Base-by-base conservation (phyloP, 2,797 vertebrate species). In the Acanthiza pusilla region DNA sequence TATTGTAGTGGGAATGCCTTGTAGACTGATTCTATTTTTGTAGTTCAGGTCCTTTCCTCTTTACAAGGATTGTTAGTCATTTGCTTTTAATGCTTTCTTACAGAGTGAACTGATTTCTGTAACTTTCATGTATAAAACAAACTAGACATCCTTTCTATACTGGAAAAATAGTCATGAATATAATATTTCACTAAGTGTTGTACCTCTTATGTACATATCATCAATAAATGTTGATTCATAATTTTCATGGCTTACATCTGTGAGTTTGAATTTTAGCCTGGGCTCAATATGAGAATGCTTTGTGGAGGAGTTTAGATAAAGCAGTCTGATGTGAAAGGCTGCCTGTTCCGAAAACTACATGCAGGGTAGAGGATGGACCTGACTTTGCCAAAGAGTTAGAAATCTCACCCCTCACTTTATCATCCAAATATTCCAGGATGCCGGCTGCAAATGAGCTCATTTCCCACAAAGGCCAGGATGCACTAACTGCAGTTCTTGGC, bases 201-300 rank as follows among this genome's bases (percentile, higher is more conserved):
- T 99, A 99, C 98, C 98, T 98, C 98, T 98, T 98, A 97, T 99
- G 99, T 99, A 99, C 98, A 99, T 99, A 99, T 98, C 94, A 96
- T 97, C 98, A 99, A 99, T 99, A 99, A 99, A 99, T 98, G 98
- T 99, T 98, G 96, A 98, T 99, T 99, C 98, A 98, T 98, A 98
- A 99, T 98, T 98, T 98, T 98, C 95, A 91, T 75, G 70, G 50
- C 48, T 71, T 88, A 36, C 73, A 55, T 79, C 22, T 85, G n/a
- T 61, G 89, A 78, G 26, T 76, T 77, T 95, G 79, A 34, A 61
- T 74, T 83, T 66, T 67, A 76, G 16, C 34, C 34, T 30, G 26
- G 34, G 45, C 30, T 94, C 22, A 16, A 1, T 12, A 8, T 42
- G 66, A 47, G 15, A 32, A 20, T 25, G 10, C 14, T 91, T 80